These are phyloP conservation scores for Allophyes oxyacanthae DNA, from an alignment of 2,888 invertebrate genomes.

Conservation along the genomic window DNA sequence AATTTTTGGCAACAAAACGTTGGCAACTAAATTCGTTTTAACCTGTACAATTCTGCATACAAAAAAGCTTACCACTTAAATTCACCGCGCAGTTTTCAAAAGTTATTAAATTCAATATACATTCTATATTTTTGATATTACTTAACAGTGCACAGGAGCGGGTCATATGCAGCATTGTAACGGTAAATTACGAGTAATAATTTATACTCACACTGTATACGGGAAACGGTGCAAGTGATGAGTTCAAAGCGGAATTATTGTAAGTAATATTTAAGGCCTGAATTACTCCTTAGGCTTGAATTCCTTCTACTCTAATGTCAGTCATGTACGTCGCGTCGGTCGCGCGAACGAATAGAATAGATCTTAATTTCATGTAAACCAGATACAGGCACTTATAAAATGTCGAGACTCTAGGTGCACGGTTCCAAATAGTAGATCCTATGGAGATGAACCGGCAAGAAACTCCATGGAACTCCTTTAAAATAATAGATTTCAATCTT, in stretches of 20 bases:
- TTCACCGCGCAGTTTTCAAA: constrained; percentile 27
- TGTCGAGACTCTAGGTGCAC: no score
- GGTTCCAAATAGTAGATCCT: no score
- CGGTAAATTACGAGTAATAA: constrained; percentile 51
- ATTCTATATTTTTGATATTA: constrained; percentile 48
- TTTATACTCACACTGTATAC: constrained; percentile 33
- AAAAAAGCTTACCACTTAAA: constrained; percentile 29
- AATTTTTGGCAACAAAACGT: constrained; percentile 10
- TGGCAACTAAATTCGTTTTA: constrained; percentile 2
- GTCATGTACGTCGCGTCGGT: no score
- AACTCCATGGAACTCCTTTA: no score
- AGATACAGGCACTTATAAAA: no score
- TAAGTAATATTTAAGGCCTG: neutral
- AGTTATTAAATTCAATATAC: constrained; percentile 51
- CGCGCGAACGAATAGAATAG: no score
- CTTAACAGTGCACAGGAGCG: constrained; percentile 23
- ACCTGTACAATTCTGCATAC: constrained; percentile 6
- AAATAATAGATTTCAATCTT: no score
- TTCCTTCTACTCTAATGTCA: no score
- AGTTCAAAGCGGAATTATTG: constrained; percentile 2
- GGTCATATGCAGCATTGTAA: constrained; percentile 50
- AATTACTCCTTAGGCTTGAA: no score
- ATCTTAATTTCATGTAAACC: no score
- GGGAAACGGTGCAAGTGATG: constrained; percentile 19
- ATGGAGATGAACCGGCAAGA: no score